Base-by-base conservation (phyloP, 2,888 invertebrate genomes). In the Brachylomia viminalis region DNA sequence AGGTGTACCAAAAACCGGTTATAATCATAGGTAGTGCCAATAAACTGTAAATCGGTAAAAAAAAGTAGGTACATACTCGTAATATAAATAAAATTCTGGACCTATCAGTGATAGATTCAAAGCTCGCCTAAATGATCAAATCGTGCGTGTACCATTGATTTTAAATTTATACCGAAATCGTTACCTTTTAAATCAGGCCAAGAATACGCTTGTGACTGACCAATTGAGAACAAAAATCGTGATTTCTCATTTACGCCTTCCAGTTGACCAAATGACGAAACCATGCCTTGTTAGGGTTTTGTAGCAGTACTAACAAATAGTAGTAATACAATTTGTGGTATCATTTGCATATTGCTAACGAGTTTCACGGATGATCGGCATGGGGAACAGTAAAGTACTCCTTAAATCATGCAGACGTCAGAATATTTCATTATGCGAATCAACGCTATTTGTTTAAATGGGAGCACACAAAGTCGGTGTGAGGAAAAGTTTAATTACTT, bases 141-240 rank as follows among this genome's bases (percentile, higher is more conserved):
- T 62, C 83, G 69, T 83, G 78, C 68, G 45, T 83, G 42, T 30
- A 68, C 62, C 83, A 79, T 82, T 82, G 56, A 56, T 68, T 82
- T 69, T 56, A 20, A 79, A 78, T 83, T 65, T 77, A 42, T 69
- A 78, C 17, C 17, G 62, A 67, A 66, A 77, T 65, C 52, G 78
- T 67, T 82, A 38, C 62, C 45, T 77, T 82, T n/a, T 45, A 47
- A 83, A 66, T 42, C 71, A 79, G 79, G 79, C n/a, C 80, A 70
- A 83, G 80, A 79, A 79, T 83, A 65, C 33, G 52, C 23, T 58
- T 69, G 64, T 72, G 68, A 84, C 73, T 72, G 62, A 79, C 73
- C 80, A 59, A 80, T 73, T 84, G 47, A 54, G 49, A 65, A 8
- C 33, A 30, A 65, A 49, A 59, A 45, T 80, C 84, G 80, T 84